These are phyloP conservation scores for Eristalinus sepulchralis DNA, from an alignment of 2,888 invertebrate genomes.

Conservation along the genomic window DNA sequence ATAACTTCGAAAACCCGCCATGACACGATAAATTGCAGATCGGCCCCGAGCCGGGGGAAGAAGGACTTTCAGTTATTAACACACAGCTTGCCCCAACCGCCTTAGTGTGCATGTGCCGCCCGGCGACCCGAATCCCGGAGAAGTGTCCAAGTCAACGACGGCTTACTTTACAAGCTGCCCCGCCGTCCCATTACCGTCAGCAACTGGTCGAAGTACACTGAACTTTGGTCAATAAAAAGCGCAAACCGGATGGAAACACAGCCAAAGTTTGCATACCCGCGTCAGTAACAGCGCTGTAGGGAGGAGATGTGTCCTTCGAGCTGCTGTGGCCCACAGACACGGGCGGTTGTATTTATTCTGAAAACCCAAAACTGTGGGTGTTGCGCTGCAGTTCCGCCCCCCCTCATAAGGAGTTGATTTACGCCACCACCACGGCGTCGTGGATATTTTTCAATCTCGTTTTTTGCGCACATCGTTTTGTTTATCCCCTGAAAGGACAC, in stretches of 20 bases:
- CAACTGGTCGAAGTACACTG: not conserved
- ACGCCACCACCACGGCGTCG: not conserved
- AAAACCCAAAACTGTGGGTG: not conserved
- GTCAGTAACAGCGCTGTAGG: not conserved
- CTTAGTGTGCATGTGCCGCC: slow-evolving; percentile 33
- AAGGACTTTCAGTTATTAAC: slow-evolving; percentile 50
- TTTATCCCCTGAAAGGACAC: not conserved
- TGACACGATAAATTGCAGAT: not conserved
- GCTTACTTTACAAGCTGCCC: not conserved
- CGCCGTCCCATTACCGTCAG: not conserved
- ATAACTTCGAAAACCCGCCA: not conserved
- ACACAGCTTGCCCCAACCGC: slow-evolving; percentile 47
- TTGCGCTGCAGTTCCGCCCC: not conserved
- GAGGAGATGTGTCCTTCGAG: not conserved
- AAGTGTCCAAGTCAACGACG: not conserved
- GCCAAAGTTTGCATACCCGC: not conserved
- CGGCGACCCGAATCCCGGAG: not conserved
- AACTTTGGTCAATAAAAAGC: not conserved
- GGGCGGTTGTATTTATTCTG: not conserved
- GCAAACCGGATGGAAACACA: not conserved
- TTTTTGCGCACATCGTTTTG: not conserved
- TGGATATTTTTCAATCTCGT: not conserved
- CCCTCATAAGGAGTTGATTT: not conserved
- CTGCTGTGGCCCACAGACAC: not conserved
- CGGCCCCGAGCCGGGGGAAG: not conserved